Base-by-base conservation (phyloP, 2,888 invertebrate species). In the Philopedon plagiatum region DNA sequence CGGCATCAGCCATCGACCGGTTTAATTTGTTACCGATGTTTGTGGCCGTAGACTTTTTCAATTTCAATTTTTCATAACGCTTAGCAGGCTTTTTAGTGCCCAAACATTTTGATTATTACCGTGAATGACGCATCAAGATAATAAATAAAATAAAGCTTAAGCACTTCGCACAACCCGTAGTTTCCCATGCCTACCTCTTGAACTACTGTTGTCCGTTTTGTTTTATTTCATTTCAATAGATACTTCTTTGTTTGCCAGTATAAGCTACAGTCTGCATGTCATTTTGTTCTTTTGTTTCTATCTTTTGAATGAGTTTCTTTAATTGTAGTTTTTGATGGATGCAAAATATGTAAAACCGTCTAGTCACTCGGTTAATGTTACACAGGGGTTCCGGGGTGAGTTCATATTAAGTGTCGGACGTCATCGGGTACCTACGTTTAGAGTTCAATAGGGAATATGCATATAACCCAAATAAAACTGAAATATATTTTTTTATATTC, bases 121-220 rank as follows among this genome's bases (percentile, higher is more conserved):
- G 78, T 79, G 82, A 76, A 84, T 84, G 84, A 84, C 83, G 83
- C 83, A 84, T 83, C 84, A 84, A 82, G 81, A 83, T 81, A 78
- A 13, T 15, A 26, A 51, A 51, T 29, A 51, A 51, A 51, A 51
- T 26, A 13, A 26, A 78, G 79, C 79, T 81, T 81, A 82, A 81
- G 80, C 81, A 81, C 78, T 78, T 75, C 71, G 76, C 76, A 74
- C 71, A 74, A 78, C 77, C 76, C 77, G 77, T 80, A 81, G 78
- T 81, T 83, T 82, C 83, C 82, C 82, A 83, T 81, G 81, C 77
- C 77, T 77, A 75, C 79, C 75, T 74, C 77, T 77, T 76, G 75
- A 75, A 75, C 76, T 75, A 75, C 76, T 75, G 78, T 75, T 73
- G 64, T 61, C 66, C 41, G 73, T 73, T 73, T 74, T 60, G 66